Base-by-base conservation (phyloP, 2,113 vertebrate genomes). In the Macroglossus sobrinus region DNA sequence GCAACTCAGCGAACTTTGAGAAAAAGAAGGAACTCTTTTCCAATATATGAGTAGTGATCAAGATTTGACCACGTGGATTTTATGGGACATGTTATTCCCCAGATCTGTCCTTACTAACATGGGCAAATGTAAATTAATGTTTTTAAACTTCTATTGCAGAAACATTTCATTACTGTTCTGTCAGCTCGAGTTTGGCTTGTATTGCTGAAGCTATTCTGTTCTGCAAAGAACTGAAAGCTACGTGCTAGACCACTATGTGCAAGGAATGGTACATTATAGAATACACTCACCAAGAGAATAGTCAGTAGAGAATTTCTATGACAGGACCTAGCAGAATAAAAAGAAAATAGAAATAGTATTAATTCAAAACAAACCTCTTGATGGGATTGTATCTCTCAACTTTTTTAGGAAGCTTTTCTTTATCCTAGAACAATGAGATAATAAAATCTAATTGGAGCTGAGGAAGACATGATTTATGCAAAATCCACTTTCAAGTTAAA, bases 71-170 rank as follows among this genome's bases (percentile, higher is more conserved):
- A 98, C 85, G 97, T 98, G 84, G 97, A 98, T 95, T 99, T 98
- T 92, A 98, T 98, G 88, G 98, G 98, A 91, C 98, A 98, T 97
- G 97, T 99, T 68, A 98, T 98, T 95, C 98, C 97, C 76, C 97
- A 98, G 85, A 98, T 97, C 97, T 98, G 96, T 98, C 97, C 98
- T 97, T 98, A 98, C 96, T 98, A 98, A 95, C 98, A 97, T 2
- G 98, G 97, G 14, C 13, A 28, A 98, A 98, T 66, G 98, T 98
- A 92, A 98, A 98, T 66, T 98, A 97, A 2, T 98, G 97, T 97
- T 98, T 98, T 88, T 96, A 98, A 99, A 91, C 98, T 98, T 94
- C 98, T 98, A 94, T 97, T 98, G 50, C 98, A 99, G 97, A 98
- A 98, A 93, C 97, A 98, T 96, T 98, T 99, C 97, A 98, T 98